phyloP scores from a whole-genome alignment of 2,888 invertebrate genomes.

The Drymonia ruficornis region DNA sequence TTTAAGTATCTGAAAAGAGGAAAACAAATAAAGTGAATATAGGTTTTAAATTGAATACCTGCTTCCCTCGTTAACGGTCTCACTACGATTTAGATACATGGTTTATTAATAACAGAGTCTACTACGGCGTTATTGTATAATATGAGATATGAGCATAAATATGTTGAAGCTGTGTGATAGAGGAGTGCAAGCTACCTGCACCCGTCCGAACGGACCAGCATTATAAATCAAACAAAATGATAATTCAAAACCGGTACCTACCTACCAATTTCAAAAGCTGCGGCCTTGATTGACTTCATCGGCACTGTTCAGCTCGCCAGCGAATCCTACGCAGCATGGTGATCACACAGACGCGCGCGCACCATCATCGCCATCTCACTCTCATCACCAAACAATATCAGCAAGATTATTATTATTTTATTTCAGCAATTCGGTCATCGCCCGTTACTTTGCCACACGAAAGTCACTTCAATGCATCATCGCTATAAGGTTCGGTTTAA shows the following conservation, averaged over 20 bases:
- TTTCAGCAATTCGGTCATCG: slow-evolving; percentile 56
- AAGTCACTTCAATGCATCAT: slow-evolving; percentile 53
- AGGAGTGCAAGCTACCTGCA: slow-evolving; percentile 60
- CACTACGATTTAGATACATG: not conserved
- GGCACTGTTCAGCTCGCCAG: slow-evolving; percentile 61
- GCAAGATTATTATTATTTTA: slow-evolving; percentile 57
- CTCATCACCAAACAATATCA: slow-evolving; percentile 59
- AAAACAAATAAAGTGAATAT: slow-evolving; percentile 3
- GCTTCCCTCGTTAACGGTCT: not conserved
- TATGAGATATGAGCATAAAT: slow-evolving; percentile 22
- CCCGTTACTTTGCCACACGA: slow-evolving; percentile 43
- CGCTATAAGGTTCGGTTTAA: slow-evolving; percentile 63
- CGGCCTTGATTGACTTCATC: slow-evolving; percentile 77
- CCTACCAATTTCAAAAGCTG: slow-evolving; percentile 81
- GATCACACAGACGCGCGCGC: slow-evolving; percentile 42
- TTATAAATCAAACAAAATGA: slow-evolving; percentile 82
- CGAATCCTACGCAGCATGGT: slow-evolving; percentile 74
- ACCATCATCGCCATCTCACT: slow-evolving; percentile 45
- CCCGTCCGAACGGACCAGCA: slow-evolving; percentile 54
- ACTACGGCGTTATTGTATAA: slow-evolving; percentile 15
- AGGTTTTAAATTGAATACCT: not conserved
- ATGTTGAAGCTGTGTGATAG: slow-evolving; percentile 24
- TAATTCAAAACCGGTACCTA: slow-evolving; percentile 84
- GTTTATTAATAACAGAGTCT: slow-evolving; percentile 6
- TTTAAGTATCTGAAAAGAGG: slow-evolving; percentile 50